A percentile compares a stretch with the other conserved stretches of the same genome.
Conservation (phyloP, 2,113 vertebrate species). For the Chionodraco myersi region DNA sequence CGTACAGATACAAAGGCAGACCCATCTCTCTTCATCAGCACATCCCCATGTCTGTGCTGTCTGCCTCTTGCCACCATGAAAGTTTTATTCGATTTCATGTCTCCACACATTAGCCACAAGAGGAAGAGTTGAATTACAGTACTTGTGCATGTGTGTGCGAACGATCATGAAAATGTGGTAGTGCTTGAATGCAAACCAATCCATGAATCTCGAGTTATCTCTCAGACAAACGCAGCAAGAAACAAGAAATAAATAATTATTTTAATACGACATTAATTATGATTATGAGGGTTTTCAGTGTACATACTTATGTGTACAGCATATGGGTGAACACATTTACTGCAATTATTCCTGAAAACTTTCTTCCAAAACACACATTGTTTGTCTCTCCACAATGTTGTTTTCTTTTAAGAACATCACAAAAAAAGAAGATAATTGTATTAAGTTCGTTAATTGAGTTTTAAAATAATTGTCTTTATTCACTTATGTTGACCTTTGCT, state of each 20-base stretch:
- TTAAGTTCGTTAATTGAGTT: neutral
- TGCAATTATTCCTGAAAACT: neutral
- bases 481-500: neutral
- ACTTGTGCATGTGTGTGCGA: neutral
- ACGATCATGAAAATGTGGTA: neutral
- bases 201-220: neutral
- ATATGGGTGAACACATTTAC: neutral
- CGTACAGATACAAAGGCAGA: conserved; percentile 7
- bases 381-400: neutral
- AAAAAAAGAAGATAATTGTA: neutral
- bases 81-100: conserved; percentile 48
- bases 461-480: neutral
- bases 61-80: conserved; percentile 16
- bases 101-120: conserved; percentile 25
- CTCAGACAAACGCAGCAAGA: neutral
- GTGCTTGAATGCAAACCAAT: neutral
- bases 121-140: conserved; percentile 15
- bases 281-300: too few relatives aligned
- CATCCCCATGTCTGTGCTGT: conserved; percentile 7
- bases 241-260: neutral
- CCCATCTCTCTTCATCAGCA: conserved; percentile 7
- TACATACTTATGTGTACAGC: too few relatives aligned
- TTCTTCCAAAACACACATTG: neutral
- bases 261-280: neutral
- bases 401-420: neutral